Conservation (phyloP, 2,797 vertebrate species). For the Chaunax sp. region DNA sequence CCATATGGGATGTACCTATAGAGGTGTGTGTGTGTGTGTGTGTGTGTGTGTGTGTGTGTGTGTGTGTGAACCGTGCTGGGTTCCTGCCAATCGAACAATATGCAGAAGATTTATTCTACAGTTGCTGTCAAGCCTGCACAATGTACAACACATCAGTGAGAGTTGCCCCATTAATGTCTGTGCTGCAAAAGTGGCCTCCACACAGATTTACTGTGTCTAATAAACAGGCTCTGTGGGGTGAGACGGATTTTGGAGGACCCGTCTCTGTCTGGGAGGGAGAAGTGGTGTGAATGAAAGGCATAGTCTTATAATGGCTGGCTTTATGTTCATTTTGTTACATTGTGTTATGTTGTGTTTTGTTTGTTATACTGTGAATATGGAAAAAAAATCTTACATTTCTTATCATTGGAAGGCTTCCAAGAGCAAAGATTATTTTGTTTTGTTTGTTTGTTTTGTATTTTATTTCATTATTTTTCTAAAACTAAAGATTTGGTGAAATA, state of each 20-base stretch:
- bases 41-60: neutral
- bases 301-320: no score
- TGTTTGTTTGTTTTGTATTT: no score
- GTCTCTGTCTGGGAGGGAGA: neutral
- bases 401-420: no score
- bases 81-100: slow-evolving; percentile 14
- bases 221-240: slow-evolving; percentile 10
- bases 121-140: slow-evolving; percentile 11
- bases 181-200: neutral
- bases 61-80: neutral
- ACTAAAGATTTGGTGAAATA: no score
- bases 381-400: no score
- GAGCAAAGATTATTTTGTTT: no score
- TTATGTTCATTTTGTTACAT: no score
- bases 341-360: no score
- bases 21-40: slow-evolving; percentile 1
- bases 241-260: neutral
- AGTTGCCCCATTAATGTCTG: slow-evolving; percentile 17
- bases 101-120: slow-evolving; percentile 22
- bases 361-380: no score
- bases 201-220: slow-evolving; percentile 12
- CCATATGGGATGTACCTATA: slow-evolving; percentile 14
- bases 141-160: slow-evolving; percentile 16
- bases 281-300: no score
- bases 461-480: no score